phyloP scores from a whole-genome alignment of 2,888 invertebrate species.

The Scaptomyza caliginosa region DNA sequence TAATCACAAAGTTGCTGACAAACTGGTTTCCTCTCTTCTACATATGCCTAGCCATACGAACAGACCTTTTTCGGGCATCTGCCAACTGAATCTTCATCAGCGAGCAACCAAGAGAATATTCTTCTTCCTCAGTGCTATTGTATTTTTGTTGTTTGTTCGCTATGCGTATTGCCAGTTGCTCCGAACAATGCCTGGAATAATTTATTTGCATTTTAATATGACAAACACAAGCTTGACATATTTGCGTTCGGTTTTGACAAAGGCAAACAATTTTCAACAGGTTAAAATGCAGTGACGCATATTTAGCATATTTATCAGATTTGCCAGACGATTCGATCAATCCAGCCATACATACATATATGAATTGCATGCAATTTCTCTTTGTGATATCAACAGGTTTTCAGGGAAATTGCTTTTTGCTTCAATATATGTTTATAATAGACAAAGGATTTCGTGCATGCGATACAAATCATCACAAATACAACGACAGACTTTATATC shows the following conservation, averaged over 20 bases:
- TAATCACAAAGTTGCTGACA: neutral
- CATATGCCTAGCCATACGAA: neutral
- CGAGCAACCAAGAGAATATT: neutral
- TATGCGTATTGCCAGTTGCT: slow-evolving; percentile 1
- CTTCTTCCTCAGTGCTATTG: neutral
- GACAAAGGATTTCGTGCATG: slow-evolving; percentile 60
- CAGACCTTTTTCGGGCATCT: slow-evolving; percentile 9
- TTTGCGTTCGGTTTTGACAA: neutral
- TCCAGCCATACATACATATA: neutral
- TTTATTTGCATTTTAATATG: slow-evolving; percentile 16
- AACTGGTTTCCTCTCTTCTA: slow-evolving; percentile 3
- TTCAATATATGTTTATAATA: too few relatives aligned
- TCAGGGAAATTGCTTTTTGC: neutral
- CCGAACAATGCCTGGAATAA: slow-evolving; percentile 6
- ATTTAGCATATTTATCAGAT: slow-evolving; percentile 11
- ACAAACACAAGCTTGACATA: slow-evolving; percentile 2
- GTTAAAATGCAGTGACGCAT: slow-evolving; percentile 8
- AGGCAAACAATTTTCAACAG: neutral
- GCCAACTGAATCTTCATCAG: slow-evolving; percentile 12
- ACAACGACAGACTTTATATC: slow-evolving; percentile 1
- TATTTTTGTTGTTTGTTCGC: neutral
- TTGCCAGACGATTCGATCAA: neutral
- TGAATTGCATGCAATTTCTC: neutral
- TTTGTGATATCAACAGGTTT: neutral
- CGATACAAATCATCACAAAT: slow-evolving; percentile 44